Percentiles rank a stretch among this genome's conserved stretches.
Evolutionary conservation across 2,797 vertebrate species (phyloP).

Genomic region (Loris lydekkerianus): DNA sequence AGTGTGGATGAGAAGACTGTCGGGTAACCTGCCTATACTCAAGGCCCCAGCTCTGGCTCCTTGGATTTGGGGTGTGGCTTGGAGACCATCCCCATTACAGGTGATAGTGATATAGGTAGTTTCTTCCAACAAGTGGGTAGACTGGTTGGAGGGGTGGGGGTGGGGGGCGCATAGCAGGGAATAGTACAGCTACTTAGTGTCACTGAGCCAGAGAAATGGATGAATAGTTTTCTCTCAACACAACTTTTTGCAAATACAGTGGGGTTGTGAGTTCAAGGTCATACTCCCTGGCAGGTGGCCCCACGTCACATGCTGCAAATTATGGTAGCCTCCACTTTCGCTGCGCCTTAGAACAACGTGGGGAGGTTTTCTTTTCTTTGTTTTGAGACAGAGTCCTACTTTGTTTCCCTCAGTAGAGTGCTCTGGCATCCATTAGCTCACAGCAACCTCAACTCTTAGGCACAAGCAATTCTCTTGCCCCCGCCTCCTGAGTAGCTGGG

Average conservation of each 20-base stretch:
- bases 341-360: neutral
- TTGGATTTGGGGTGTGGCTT: neutral
- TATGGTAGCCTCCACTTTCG: neutral
- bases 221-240: neutral
- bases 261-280: neutral
- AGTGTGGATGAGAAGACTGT: neutral
- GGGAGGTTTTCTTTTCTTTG: neutral
- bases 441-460: too few relatives aligned
- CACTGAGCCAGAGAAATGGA: neutral
- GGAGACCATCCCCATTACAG: neutral
- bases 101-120: neutral
- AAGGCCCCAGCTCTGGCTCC: neutral
- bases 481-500: too few relatives aligned
- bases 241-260: neutral
- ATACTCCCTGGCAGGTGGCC: neutral
- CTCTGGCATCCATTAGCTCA: too few relatives aligned
- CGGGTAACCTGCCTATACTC: neutral
- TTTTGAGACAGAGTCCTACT: too few relatives aligned
- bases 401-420: too few relatives aligned
- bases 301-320: neutral
- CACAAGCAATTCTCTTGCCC: too few relatives aligned
- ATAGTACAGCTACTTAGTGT: neutral
- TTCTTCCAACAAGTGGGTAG: neutral
- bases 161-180: fast-evolving
- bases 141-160: too few relatives aligned